A percentile compares a stretch with the other conserved stretches of the same genome.
phyloP scores from a whole-genome alignment of 2,113 vertebrate genomes.

The Callopanchax toddi region DNA sequence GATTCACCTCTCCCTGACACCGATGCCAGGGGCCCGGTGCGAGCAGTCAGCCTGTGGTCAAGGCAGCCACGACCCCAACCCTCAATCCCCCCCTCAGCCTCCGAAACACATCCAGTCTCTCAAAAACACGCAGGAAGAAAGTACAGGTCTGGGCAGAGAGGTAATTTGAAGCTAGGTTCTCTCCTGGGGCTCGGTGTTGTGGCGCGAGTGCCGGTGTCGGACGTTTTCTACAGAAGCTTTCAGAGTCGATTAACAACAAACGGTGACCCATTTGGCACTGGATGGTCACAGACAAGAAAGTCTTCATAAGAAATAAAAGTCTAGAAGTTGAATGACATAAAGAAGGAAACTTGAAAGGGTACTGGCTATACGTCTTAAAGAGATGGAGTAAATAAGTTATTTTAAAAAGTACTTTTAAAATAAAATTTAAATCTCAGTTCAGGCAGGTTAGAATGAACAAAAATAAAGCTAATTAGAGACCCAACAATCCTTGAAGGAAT shows the following conservation, averaged over 20 bases:
- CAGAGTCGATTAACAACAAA: constrained; percentile 48
- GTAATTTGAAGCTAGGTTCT: constrained; percentile 56
- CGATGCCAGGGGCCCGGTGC: constrained; percentile 53
- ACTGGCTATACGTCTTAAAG: too few relatives aligned
- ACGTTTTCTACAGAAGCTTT: constrained; percentile 55
- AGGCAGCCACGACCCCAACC: constrained; percentile 47
- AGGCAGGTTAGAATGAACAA: too few relatives aligned
- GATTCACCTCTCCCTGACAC: constrained; percentile 80
- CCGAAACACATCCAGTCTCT: constrained; percentile 36
- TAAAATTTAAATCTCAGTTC: too few relatives aligned
- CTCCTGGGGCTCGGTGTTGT: constrained; percentile 42
- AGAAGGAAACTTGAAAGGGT: too few relatives aligned
- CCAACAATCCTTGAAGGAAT: too few relatives aligned
- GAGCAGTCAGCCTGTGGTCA: constrained; percentile 73
- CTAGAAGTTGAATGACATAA: too few relatives aligned
- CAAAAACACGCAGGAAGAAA: constrained; percentile 34
- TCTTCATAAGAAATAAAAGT: neutral
- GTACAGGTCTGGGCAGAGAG: constrained; percentile 49
- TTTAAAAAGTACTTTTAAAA: too few relatives aligned
- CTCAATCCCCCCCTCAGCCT: constrained; percentile 24
- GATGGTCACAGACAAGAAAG: constrained; percentile 13
- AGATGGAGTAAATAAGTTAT: too few relatives aligned
- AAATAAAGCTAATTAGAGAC: too few relatives aligned
- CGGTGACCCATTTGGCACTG: neutral
- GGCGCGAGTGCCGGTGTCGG: constrained; percentile 33